Evolutionary conservation across 2,797 vertebrate species (phyloP).

Genomic region (Protosalanx chinensis): DNA sequence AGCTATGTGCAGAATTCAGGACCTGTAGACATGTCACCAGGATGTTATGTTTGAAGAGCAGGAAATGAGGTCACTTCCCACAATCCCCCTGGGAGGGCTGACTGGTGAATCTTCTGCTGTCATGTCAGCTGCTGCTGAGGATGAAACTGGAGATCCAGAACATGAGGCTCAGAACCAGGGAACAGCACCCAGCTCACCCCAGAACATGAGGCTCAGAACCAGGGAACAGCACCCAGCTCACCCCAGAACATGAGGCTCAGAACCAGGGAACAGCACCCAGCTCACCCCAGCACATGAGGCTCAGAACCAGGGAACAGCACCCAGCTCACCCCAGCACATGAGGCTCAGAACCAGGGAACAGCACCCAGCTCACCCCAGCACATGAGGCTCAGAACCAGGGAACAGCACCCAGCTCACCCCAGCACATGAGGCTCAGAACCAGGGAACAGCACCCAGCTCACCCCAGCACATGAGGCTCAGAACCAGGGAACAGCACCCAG

Average conservation of each 20-base stretch:
- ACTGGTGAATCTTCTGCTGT: background rate
- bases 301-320: background rate
- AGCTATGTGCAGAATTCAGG: constrained; percentile 37
- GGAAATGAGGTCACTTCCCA: constrained; percentile 28
- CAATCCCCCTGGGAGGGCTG: constrained; percentile 14
- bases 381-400: background rate
- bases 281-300: background rate
- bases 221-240: background rate
- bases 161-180: background rate
- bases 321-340: background rate
- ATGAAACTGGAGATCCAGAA: background rate
- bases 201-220: no score
- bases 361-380: background rate
- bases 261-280: no score
- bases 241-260: background rate
- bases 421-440: no score
- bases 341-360: no score
- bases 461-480: background rate
- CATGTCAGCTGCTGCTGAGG: background rate
- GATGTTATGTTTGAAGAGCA: constrained; percentile 32
- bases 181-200: background rate
- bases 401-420: background rate
- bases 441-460: no score
- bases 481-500: background rate
- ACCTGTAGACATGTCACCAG: constrained; percentile 19